Evolutionary conservation across 1,140 invertebrate genomes (phyloP).

Genomic region (Lepidurus arcticus): DNA sequence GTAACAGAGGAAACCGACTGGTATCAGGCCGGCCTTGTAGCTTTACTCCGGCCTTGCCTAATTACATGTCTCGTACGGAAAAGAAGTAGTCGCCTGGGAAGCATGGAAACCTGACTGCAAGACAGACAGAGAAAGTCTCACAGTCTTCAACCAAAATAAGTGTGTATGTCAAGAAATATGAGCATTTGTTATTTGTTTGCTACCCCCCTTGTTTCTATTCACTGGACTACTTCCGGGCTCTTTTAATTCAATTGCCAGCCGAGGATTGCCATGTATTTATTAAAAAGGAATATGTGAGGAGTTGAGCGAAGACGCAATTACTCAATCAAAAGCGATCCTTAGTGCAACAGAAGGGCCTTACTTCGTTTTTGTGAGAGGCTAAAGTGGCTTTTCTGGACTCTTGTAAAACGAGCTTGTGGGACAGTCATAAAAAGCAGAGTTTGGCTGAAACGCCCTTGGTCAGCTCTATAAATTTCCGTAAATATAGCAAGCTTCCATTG

Average conservation of each 20-base stretch:
- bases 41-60: too few species aligned
- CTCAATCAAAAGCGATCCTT: background rate
- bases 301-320: background rate
- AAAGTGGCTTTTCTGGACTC: background rate
- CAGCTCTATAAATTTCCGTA: constrained; percentile 22
- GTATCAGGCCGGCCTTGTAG: too few species aligned
- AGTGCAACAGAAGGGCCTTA: background rate
- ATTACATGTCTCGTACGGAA: too few species aligned
- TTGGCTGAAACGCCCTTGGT: background rate
- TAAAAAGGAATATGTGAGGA: background rate
- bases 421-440: constrained; percentile 5
- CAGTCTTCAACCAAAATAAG: background rate
- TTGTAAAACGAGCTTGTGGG: background rate
- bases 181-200: too few species aligned
- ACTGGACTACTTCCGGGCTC: too few species aligned
- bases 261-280: too few species aligned
- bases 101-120: too few species aligned
- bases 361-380: background rate
- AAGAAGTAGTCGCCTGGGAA: too few species aligned
- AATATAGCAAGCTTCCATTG: background rate
- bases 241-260: too few species aligned
- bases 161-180: background rate
- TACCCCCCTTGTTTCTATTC: too few species aligned
- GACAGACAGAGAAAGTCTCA: too few species aligned
- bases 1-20: too few species aligned